These are phyloP conservation scores for Acronicta psi DNA, from an alignment of 2,888 invertebrate genomes.

Conservation along the genomic window DNA sequence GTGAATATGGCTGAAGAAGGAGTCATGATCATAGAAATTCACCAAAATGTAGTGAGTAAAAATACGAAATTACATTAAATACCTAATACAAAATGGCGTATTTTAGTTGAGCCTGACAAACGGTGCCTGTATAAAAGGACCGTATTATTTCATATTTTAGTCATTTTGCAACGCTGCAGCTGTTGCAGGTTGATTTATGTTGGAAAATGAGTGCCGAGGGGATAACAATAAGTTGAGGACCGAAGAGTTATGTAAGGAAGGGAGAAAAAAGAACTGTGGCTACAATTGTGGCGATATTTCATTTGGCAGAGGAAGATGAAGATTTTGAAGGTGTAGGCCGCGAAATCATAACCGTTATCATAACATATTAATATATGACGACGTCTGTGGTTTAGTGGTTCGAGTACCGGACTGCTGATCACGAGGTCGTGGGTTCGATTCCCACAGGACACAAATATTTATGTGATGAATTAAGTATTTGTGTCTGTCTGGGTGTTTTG, in stretches of 20 bases:
- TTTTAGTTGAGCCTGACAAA: slow-evolving; percentile 8
- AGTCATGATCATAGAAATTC: no score
- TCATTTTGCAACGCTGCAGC: slow-evolving; percentile 57
- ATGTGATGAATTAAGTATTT: no score
- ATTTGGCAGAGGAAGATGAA: slow-evolving; percentile 19
- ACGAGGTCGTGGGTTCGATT: no score
- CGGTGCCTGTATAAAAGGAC: slow-evolving; percentile 33
- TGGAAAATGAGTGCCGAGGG: slow-evolving; percentile 49
- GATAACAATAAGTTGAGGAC: slow-evolving; percentile 51
- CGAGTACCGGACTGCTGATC: no score
- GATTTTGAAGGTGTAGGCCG: no score
- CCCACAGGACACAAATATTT: no score
- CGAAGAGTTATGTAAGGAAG: slow-evolving; percentile 51
- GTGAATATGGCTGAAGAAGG: no score
- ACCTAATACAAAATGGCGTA: slow-evolving; percentile 4
- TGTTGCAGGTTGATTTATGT: slow-evolving; percentile 59
- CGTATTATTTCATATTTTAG: slow-evolving; percentile 53
- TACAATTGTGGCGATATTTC: slow-evolving; percentile 33
- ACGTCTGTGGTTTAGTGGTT: no score
- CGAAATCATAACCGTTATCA: slow-evolving; percentile 18
- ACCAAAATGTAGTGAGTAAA: no score
- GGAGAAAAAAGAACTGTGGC: slow-evolving; percentile 48
- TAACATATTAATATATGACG: background rate
- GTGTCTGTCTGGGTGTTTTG: no score
- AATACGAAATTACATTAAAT: background rate